Evolutionary conservation across 2,797 vertebrate species (phyloP), one percentile per base, ranked within the genome.

Genomic region (Chloroceryle amazona): DNA sequence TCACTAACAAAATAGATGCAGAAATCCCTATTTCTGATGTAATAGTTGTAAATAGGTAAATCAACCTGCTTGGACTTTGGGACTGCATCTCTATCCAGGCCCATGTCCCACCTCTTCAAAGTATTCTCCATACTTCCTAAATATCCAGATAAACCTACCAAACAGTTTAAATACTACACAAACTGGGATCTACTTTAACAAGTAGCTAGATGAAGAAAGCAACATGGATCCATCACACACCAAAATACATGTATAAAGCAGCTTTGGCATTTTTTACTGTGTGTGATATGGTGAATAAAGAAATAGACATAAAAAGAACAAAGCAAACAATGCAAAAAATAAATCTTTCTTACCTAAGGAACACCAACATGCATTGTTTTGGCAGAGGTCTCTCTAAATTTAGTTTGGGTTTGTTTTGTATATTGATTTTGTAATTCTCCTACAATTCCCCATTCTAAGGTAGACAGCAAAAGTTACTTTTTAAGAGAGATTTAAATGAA

Each of bases 401-500:
- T 39, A 91, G 58, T 63, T 94, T 55, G 60, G 41, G 55, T 84
- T 95, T 91, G 81, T 55, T 95, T 91, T 94, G 82, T 70, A 73
- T 81, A 97, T 96, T 70, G 92, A 96, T 96, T 96, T 94, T 93
- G 93, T 81, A 94, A 96, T 96, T 95, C 73, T 57, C 22, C 47
- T 52, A n/a, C 91, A 89, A 89, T 79, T 90, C 83, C 76, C 63
- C 22, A 44, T 92, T 52, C 57, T 54, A 46, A 92, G 60, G 73
- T 49, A 95, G 88, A 90, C 83, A 89, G 81, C 17, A 76, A 84
- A 96, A 96, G 82, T 86, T 95, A 90, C 60, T 93, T 91, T 95
- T 88, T 42, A 80, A 66, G 86, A 63, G 81, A 79, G 91, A 94
- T 96, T 95, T 91, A 73, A 94, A 95, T 72, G 81, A 93, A 93